Base-by-base conservation (phyloP, 2,113 vertebrate species). In the Marcusenius ussheri region DNA sequence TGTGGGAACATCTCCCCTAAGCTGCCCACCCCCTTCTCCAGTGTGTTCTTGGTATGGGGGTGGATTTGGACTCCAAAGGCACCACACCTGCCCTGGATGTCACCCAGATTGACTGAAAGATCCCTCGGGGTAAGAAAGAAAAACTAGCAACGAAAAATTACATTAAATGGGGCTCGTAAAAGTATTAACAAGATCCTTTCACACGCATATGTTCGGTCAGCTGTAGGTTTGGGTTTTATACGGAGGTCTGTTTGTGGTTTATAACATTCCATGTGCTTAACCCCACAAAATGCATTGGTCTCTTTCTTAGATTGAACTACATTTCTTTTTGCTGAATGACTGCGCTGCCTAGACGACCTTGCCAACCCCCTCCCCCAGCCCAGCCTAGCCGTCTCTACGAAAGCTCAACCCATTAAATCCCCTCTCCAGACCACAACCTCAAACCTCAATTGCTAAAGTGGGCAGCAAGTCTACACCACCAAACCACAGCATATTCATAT, bases 341-440 rank as follows among this genome's bases (percentile, higher is more conserved):
- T 27, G 50, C 0, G 0, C 83, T 84, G 39, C 50, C 31, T 53
- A n/a, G 45, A 47, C 0, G 3, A 87, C 27, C 31, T 87, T 31
- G n/a, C 50, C 11, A 27, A 17, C 49, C 17, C 42, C 35, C 1
- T 0, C 6, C 6, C 45, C 45, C 1, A 45, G 0, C 45, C 7
- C 46, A 77, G 31, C 70, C 70, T 35, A 77, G 70, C 15, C 50
- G 1, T 87, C 50, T 56, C 47, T 56, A 13, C 19, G 2, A 17
- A 53, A 87, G 85, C 85, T 53, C 85, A 53, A 87, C 50, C 85
- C 50, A 7, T 35, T 87, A 53, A 53, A 87, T 87, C 85, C 85
- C 31, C 50, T 39, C 17, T 87, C 27, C 50, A 87, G 50, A 87
- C 85, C 85, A 87, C 27, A 87, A 53, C 50, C 50, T 87, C 85